Percentiles rank a stretch among this genome's conserved stretches.
Conservation (phyloP, 92 coral and sea anemone genomes). For the Epizoanthus rinbou region DNA sequence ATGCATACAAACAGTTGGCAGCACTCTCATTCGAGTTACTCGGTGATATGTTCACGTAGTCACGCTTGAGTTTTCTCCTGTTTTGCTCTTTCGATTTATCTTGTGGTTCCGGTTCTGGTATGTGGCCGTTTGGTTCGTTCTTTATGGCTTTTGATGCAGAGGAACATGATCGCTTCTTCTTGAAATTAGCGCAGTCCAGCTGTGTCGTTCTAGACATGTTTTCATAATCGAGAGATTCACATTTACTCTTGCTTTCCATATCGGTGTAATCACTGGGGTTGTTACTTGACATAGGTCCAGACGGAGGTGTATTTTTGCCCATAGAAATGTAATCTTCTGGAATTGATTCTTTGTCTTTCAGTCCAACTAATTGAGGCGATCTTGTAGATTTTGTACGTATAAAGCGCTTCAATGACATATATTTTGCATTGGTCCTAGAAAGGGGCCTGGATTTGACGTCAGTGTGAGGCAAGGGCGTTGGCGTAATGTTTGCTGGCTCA, state of each 20-base stretch:
- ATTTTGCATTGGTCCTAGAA: background rate
- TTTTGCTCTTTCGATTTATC: background rate
- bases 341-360: background rate
- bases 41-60: slow-evolving; percentile 28
- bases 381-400: background rate
- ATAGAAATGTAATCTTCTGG: background rate
- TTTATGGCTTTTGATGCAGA: too few species aligned
- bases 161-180: background rate
- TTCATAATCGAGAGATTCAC: background rate
- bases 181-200: background rate
- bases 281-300: background rate
- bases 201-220: background rate
- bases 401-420: slow-evolving; percentile 28
- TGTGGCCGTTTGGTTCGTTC: too few species aligned
- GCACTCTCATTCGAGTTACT: slow-evolving; percentile 37
- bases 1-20: slow-evolving; percentile 33
- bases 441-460: too few species aligned
- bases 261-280: slow-evolving; percentile 4
- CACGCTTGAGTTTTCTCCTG: background rate
- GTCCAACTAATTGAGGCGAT: too few species aligned
- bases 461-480: too few species aligned
- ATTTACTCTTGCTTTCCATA: background rate
- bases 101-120: too few species aligned
- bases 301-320: background rate
- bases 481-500: too few species aligned